phyloP scores from a whole-genome alignment of 2,888 invertebrate genomes.

The Fragum whitleyi region DNA sequence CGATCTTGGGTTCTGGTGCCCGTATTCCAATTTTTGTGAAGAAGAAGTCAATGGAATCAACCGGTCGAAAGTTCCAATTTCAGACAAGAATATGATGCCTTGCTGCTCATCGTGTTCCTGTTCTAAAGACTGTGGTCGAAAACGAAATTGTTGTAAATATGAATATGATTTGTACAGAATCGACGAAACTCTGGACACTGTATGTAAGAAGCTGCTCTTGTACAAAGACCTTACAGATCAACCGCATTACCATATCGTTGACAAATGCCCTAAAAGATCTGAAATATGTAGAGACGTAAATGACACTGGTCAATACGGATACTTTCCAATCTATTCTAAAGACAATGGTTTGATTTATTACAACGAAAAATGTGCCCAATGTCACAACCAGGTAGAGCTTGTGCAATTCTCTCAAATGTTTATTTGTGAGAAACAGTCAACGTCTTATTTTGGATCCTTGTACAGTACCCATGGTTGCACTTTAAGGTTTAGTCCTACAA shows the following conservation, averaged over 20 bases:
- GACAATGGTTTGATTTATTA: background rate
- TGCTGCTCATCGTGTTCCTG: background rate
- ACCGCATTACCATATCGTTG: background rate
- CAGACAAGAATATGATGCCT: background rate
- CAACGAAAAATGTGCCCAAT: background rate
- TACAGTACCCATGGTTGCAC: background rate
- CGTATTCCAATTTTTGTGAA: background rate
- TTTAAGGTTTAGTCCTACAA: background rate
- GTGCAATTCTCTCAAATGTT: background rate
- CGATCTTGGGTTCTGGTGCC: background rate
- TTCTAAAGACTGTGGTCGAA: slow-evolving; percentile 6
- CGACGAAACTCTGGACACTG: background rate
- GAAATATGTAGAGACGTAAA: background rate
- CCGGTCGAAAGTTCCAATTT: background rate
- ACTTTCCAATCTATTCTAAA: background rate
- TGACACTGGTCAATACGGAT: background rate
- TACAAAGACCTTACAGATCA: background rate
- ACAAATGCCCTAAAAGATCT: background rate
- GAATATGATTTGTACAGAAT: slow-evolving; percentile 2
- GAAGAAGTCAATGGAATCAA: background rate
- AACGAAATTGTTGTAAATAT: slow-evolving; percentile 16
- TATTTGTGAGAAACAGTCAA: background rate
- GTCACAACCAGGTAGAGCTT: background rate
- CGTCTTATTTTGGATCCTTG: background rate
- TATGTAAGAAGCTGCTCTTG: background rate